These are phyloP conservation scores for Iselma pallidipennis DNA, from an alignment of 2,888 invertebrate species.

Conservation along the genomic window DNA sequence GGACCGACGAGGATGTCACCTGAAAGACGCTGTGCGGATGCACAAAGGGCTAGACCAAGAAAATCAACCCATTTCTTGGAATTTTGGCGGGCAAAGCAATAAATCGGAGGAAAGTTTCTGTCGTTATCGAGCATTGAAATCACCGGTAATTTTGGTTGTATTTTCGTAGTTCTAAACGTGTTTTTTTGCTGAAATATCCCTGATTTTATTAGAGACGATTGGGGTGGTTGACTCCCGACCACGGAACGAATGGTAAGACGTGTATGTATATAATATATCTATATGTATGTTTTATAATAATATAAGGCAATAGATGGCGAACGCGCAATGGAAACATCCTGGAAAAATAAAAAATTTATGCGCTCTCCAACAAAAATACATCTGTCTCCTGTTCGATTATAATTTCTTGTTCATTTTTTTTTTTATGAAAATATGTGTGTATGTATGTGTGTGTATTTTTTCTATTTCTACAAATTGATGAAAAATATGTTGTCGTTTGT, in stretches of 20 bases:
- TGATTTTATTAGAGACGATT: conserved; percentile 7
- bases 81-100: too few species aligned
- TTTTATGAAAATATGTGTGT: conserved; percentile 54
- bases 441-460: too few species aligned
- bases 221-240: conserved; percentile 47
- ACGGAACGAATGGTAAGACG: conserved; percentile 14
- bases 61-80: too few species aligned
- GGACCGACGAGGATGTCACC: too few species aligned
- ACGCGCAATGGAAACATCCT: conserved; percentile 5
- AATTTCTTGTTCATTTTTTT: conserved; percentile 41
- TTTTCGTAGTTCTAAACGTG: too few species aligned
- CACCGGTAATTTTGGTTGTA: too few species aligned
- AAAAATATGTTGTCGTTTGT: conserved; percentile 51
- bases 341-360: conserved; percentile 37
- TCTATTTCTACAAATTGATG: conserved; percentile 50
- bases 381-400: conserved; percentile 50
- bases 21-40: too few species aligned
- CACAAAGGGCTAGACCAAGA: too few species aligned
- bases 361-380: conserved; percentile 52
- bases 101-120: too few species aligned
- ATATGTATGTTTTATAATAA: conserved; percentile 41
- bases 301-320: conserved; percentile 52
- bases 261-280: conserved; percentile 31
- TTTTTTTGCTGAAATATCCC: not conserved
- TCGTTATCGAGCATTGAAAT: too few species aligned